Evolutionary conservation across 2,888 invertebrate genomes (phyloP).

Genomic region (Tenthredo livida): DNA sequence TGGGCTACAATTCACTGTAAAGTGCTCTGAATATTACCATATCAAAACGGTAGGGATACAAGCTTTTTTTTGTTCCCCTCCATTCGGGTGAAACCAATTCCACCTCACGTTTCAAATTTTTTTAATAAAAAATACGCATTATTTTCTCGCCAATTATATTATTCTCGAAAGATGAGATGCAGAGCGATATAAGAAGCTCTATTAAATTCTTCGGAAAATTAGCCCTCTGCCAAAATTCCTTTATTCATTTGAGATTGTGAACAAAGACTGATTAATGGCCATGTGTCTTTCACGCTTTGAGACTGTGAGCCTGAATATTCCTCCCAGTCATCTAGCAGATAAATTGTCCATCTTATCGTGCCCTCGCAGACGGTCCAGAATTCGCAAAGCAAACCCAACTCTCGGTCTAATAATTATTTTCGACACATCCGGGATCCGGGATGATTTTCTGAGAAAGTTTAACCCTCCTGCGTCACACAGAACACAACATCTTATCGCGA

Average conservation of each 20-base stretch:
- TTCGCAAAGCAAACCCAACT: conserved; percentile 15
- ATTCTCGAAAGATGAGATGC: neutral
- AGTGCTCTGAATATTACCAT: neutral
- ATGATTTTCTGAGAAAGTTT: neutral
- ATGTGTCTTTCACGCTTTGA: conserved; percentile 20
- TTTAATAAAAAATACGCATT: neutral
- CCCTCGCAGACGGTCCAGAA: conserved; percentile 19
- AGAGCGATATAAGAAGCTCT: neutral
- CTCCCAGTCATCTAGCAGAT: conserved; percentile 15
- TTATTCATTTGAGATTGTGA: neutral
- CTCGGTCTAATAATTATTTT: conserved; percentile 4
- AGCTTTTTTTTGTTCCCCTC: neutral
- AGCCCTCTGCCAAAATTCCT: neutral
- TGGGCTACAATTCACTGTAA: neutral
- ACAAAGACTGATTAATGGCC: conserved; percentile 40
- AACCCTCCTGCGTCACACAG: neutral
- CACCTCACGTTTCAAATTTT: neutral
- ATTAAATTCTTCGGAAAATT: conserved; percentile 15
- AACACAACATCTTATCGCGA: neutral
- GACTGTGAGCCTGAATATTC: conserved; percentile 17
- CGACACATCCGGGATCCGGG: neutral
- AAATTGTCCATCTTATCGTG: conserved; percentile 40
- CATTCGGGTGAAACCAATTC: neutral
- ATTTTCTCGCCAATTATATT: neutral
- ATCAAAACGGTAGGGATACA: neutral